Base-by-base conservation (phyloP, 1,140 invertebrate genomes). In the Augochlora pura region DNA sequence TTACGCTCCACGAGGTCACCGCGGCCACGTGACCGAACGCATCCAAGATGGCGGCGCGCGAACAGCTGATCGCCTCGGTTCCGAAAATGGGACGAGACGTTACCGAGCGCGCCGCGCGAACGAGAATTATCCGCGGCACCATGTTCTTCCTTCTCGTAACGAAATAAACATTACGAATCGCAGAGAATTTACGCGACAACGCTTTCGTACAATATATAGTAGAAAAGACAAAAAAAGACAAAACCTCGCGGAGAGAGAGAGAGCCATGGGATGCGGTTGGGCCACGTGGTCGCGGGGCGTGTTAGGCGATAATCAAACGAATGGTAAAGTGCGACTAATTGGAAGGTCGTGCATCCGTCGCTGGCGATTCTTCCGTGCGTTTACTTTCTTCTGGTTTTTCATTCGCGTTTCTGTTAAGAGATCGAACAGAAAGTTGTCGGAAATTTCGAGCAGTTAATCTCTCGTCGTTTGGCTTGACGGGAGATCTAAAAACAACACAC, bases 21-120 rank as follows among this genome's bases (percentile, higher is more conserved):
- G 38, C 23, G 23, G 21, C 14, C 75, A 32, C 57, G 66, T 77
- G 66, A 39, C 16, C 27, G 2, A 1, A 21, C 14, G 25, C n/a
- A 39, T 57, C 21, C 18, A 77, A 77, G 27, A 77, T 76, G 54
- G 65, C 39, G 63, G 54, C 65, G 14, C 3, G 6, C 23, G 46
- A 71, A 63, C 59, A 77, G 67, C 75, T 71, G 67, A 77, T 77
- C 23, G 42, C 27, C 18, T 23, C 63, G 38, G 39, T 8, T 23
- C 25, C 0, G 32, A 27, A 27, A 60, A 27, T 0, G 32, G 32
- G 32, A 32, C 32, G 32, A 4, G 32, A 32, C 32, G 32, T 32
- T n/a, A 12, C 25, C 12, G 25, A 38, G 1, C n/a, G 54, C 27
- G 21, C n/a, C 32, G 16, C 32, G 16, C 8, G 18, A 39, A 25